Conservation (phyloP, 2,888 invertebrate species). For the Rhagonycha fulva region DNA sequence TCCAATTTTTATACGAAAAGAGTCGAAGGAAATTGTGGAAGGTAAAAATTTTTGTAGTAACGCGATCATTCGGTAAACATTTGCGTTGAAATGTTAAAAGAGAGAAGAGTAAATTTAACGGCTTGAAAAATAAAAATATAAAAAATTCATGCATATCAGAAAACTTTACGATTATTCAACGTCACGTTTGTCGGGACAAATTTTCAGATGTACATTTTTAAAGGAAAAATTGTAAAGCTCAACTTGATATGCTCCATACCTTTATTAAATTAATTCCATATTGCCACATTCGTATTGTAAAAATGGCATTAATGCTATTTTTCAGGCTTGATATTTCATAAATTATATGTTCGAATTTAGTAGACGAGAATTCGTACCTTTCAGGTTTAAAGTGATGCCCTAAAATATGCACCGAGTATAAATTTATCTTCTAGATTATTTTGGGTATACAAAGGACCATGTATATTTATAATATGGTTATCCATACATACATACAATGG, state of each 20-base stretch:
- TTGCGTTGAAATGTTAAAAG: neutral
- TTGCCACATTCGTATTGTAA: neutral
- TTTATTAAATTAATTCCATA: neutral
- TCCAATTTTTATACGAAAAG: conserved; percentile 55
- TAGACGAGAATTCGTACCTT: neutral
- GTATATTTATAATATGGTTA: neutral
- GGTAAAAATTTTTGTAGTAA: conserved; percentile 43
- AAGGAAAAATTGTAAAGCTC: neutral
- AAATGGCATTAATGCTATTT: neutral
- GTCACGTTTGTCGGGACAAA: neutral
- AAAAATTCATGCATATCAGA: neutral
- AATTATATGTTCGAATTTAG: neutral
- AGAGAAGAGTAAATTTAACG: neutral
- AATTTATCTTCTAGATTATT: conserved; percentile 6
- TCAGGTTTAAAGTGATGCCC: neutral
- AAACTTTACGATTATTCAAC: neutral
- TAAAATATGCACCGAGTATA: neutral
- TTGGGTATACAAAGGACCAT: neutral
- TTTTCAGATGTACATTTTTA: neutral
- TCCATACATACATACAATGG: neutral
- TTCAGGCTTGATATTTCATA: neutral
- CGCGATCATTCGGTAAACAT: neutral
- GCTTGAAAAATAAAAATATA: neutral
- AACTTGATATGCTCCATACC: neutral
- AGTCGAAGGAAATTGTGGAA: conserved; percentile 54